Percentiles rank a stretch among this genome's conserved stretches.
phyloP scores from a whole-genome alignment of 2,888 invertebrate genomes.

The Mayetiola destructor region DNA sequence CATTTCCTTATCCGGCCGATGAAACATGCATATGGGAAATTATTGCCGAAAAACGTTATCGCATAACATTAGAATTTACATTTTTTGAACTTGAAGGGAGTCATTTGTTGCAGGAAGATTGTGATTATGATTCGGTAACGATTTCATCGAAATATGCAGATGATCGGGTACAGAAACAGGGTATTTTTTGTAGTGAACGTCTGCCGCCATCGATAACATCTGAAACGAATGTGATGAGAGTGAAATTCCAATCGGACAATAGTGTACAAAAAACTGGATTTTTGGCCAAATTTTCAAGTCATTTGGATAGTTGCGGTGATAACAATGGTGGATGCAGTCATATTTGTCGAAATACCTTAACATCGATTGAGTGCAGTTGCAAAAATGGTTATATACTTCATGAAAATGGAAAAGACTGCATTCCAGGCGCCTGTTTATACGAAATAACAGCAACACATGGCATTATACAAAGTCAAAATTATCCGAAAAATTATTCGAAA shows the following conservation, averaged over 20 bases:
- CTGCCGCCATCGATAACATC: constrained; percentile 73
- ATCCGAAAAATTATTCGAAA: constrained; percentile 66
- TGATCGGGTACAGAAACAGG: constrained; percentile 58
- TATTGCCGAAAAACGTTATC: constrained; percentile 68
- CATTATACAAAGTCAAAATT: constrained; percentile 67
- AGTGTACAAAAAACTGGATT: constrained; percentile 88
- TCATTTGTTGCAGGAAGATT: constrained; percentile 16
- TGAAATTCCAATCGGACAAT: constrained; percentile 79
- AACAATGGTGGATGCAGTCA: constrained; percentile 91
- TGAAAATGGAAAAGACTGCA: constrained; percentile 79
- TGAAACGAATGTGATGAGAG: constrained; percentile 66
- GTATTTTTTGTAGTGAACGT: constrained; percentile 67
- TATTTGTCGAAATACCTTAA: constrained; percentile 42
- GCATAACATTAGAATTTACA: constrained; percentile 85
- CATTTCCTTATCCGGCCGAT: constrained; percentile 76
- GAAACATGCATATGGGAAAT: constrained; percentile 94
- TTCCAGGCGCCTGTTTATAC: constrained; percentile 87
- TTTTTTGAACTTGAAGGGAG: constrained; percentile 90
- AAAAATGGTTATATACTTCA: constrained; percentile 83
- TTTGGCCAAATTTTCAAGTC: constrained; percentile 63
- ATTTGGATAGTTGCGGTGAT: constrained; percentile 81
- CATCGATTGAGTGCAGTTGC: constrained; percentile 49
- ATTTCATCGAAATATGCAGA: constrained; percentile 63
- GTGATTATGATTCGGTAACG: not conserved
- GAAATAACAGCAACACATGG: constrained; percentile 68